Evolutionary conservation across 1,140 invertebrate species (phyloP), one percentile per base, ranked within the genome.

Genomic region (Branchinecta lynchi): DNA sequence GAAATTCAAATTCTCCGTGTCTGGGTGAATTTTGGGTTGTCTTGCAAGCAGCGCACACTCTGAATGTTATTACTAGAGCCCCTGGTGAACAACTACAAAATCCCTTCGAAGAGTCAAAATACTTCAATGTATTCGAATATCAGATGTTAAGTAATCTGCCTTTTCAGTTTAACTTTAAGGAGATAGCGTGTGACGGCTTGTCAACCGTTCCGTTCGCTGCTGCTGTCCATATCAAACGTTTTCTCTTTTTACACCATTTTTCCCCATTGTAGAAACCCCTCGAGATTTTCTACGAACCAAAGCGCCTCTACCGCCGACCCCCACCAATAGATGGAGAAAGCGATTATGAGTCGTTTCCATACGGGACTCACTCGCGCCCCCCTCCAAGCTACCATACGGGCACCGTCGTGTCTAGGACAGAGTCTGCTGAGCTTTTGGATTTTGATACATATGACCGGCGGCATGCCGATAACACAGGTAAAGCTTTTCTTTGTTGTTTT

Each of bases 321-420:
- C 51, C 12, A 15, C 17, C 12, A 15, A 20, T 20, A 60, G 51
- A 60, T 60, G 51, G 51, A 3, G 51, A 60, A 3, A 60, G 51
- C 17, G 51, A 60, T 60, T 60, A 60, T 60, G 51, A 60, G 17
- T 20, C 51, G 17, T 60, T 60, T 12, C 51, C 51, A 1, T 60
- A 60, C 51, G 17, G 51, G 3, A 20, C 17, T 6, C 12, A 60
- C 17, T 60, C 51, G 17, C 12, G 51, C 12, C 51, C 51, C 17
- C 51, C 51, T 60, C 51, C 51, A 60, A 60, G 51, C 51, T 60
- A 60, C 17, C 51, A 60, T 20, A 60, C 51, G 12, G 51, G 17
- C 1, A 60, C 51, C 17, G 51, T 32, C 32, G 32, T 32, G 32
- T 32, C 32, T 32, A 32, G 32, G 32, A 32, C 32, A 32, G 32